phyloP scores from a whole-genome alignment of 2,888 invertebrate species.

The Tetramorium bicarinatum region DNA sequence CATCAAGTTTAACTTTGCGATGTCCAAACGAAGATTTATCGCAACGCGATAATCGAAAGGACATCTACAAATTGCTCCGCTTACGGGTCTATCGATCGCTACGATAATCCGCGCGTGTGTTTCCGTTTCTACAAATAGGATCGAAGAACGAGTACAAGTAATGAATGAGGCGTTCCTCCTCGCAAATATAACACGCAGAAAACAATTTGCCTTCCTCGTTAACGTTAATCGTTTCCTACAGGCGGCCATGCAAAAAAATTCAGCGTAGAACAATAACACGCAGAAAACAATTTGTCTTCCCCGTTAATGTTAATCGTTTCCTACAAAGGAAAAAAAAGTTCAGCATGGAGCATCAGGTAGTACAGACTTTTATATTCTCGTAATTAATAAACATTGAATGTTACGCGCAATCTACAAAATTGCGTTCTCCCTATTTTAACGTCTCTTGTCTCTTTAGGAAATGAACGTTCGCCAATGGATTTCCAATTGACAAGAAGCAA shows the following conservation, averaged over 20 bases:
- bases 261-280: background rate
- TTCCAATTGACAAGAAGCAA: background rate
- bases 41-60: background rate
- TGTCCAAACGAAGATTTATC: background rate
- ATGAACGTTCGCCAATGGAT: background rate
- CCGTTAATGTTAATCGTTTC: background rate
- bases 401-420: background rate
- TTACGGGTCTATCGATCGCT: conserved; percentile 17
- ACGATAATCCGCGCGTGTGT: background rate
- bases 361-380: background rate
- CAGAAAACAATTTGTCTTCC: background rate
- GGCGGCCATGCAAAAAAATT: background rate
- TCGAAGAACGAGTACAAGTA: background rate
- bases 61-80: background rate
- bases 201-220: background rate
- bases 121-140: background rate
- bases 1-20: background rate
- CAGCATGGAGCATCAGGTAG: background rate
- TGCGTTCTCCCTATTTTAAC: background rate
- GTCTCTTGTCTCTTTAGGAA: no score
- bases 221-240: background rate
- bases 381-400: background rate
- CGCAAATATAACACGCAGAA: background rate
- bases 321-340: background rate
- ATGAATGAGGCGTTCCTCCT: background rate